Evolutionary conservation across 2,888 invertebrate species (phyloP).

Genomic region (Pherbina coryleti): DNA sequence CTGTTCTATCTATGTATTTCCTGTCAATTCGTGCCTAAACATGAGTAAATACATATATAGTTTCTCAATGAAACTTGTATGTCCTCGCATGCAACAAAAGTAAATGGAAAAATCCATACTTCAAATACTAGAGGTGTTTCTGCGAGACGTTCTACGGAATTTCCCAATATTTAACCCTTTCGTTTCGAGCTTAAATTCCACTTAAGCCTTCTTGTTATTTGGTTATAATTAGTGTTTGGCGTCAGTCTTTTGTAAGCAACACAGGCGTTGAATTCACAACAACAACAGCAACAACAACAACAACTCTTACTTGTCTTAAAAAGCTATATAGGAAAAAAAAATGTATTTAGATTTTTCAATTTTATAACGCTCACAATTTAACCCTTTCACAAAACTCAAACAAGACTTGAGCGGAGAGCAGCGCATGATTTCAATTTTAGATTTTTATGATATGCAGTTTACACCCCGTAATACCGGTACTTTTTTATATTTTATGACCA

Average conservation of each 20-base stretch:
- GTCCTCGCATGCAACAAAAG: background rate
- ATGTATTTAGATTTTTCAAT: too few species aligned
- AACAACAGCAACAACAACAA: slow-evolving; percentile 38
- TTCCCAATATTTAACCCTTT: slow-evolving; percentile 58
- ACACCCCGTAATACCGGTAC: background rate
- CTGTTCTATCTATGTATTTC: background rate
- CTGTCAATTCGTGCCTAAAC: background rate
- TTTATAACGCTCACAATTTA: slow-evolving; percentile 31
- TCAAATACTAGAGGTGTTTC: background rate
- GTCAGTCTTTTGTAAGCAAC: slow-evolving; percentile 47
- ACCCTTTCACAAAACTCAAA: slow-evolving; percentile 48
- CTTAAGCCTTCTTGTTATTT: slow-evolving; percentile 35
- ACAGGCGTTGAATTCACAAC: slow-evolving; percentile 3
- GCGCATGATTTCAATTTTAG: too few species aligned
- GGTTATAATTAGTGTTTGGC: slow-evolving; percentile 61
- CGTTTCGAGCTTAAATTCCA: slow-evolving; percentile 26
- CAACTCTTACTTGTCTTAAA: background rate
- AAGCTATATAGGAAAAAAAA: background rate
- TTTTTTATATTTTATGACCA: background rate
- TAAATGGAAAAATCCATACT: background rate
- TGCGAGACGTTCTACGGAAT: slow-evolving; percentile 40
- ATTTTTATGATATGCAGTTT: background rate
- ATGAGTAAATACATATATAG: background rate
- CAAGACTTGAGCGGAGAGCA: background rate
- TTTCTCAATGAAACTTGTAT: slow-evolving; percentile 16